phyloP scores from a whole-genome alignment of 2,888 invertebrate species.

The Drosophila mayaguana region DNA sequence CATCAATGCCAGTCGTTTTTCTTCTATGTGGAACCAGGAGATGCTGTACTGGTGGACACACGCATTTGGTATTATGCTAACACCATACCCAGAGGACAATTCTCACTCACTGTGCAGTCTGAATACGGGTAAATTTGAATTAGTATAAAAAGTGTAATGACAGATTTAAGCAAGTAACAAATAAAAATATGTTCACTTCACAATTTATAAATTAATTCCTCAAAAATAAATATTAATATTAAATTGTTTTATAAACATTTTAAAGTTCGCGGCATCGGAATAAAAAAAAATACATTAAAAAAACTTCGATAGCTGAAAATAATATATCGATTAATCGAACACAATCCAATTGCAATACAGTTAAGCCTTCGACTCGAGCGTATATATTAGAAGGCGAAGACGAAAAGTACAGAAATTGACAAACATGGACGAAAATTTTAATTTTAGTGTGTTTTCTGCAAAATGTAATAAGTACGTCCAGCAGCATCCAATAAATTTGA shows the following conservation, averaged over 20 bases:
- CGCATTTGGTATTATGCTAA: slow-evolving; percentile 97
- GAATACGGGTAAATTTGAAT: slow-evolving; percentile 90
- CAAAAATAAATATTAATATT: not conserved
- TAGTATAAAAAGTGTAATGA: slow-evolving; percentile 13
- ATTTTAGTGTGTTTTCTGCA: slow-evolving; percentile 53
- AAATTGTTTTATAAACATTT: not conserved
- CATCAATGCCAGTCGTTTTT: slow-evolving; percentile 89
- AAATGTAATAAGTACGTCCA: slow-evolving; percentile 46
- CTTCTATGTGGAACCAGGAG: slow-evolving; percentile 93
- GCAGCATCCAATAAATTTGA: slow-evolving; percentile 56
- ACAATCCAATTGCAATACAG: not conserved
- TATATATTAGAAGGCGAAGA: not conserved
- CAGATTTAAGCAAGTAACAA: slow-evolving; percentile 7
- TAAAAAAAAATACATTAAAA: not conserved
- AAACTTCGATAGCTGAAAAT: slow-evolving; percentile 11
- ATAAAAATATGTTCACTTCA: slow-evolving; percentile 19
- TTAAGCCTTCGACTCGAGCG: slow-evolving; percentile 19
- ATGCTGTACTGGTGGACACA: slow-evolving; percentile 95
- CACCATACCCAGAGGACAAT: slow-evolving; percentile 91
- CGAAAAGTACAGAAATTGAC: slow-evolving; percentile 1
- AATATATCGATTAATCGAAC: not conserved
- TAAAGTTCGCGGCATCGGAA: not conserved
- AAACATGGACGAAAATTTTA: slow-evolving; percentile 33
- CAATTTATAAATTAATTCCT: not conserved
- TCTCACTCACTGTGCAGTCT: slow-evolving; percentile 95